These are phyloP conservation scores for Pristionchus pacificus DNA, from an alignment of 1,140 invertebrate species.

Conservation along the genomic window DNA sequence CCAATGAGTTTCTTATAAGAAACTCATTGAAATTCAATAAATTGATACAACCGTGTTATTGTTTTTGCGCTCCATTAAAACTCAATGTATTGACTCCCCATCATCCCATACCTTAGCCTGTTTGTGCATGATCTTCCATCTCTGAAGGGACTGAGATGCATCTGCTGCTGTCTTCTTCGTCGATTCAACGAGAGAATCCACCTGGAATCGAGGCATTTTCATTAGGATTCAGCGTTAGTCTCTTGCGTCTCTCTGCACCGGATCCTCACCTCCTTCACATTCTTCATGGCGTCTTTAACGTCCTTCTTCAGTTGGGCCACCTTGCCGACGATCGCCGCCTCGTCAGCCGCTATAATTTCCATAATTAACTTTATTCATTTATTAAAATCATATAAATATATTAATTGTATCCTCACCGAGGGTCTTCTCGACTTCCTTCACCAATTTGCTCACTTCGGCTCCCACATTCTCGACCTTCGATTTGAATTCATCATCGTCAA, in stretches of 20 bases:
- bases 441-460: slow-evolving; percentile 37
- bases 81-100: neutral
- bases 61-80: slow-evolving; percentile 15
- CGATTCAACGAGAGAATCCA: slow-evolving; percentile 39
- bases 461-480: slow-evolving; percentile 42
- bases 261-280: slow-evolving; percentile 22
- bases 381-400: neutral
- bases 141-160: slow-evolving; percentile 29
- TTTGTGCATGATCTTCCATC: slow-evolving; percentile 37
- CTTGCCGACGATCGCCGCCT: slow-evolving; percentile 40
- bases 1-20: too few relatives aligned
- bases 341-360: slow-evolving; percentile 39
- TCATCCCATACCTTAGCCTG: slow-evolving; percentile 12
- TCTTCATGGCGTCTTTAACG: slow-evolving; percentile 34
- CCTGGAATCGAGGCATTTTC: too few relatives aligned
- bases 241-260: neutral
- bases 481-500: slow-evolving; percentile 52
- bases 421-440: slow-evolving; percentile 43
- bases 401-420: slow-evolving; percentile 38
- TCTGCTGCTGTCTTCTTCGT: slow-evolving; percentile 39
- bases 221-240: neutral
- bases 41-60: slow-evolving; percentile 8
- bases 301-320: slow-evolving; percentile 40
- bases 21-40: slow-evolving; percentile 40
- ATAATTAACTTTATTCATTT: slow-evolving; percentile 23